Conservation (phyloP, 2,888 invertebrate species). For the Tricholauxania praeusta region DNA sequence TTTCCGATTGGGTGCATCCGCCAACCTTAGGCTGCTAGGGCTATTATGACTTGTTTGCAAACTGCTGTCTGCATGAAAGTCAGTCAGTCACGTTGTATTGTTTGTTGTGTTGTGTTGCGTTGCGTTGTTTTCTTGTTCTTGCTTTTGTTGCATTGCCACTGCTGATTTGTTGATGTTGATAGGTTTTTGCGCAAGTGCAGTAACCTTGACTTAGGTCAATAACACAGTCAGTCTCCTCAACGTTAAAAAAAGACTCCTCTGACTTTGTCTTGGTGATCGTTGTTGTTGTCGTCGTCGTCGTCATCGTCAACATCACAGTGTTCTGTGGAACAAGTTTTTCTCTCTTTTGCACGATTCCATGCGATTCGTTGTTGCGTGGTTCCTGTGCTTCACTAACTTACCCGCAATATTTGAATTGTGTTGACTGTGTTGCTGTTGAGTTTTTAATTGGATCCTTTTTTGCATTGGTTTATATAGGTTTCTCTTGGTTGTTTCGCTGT, state of each 20-base stretch:
- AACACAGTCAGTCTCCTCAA: conserved; percentile 48
- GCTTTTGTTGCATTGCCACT: background rate
- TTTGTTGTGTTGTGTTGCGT: background rate
- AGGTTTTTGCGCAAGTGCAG: conserved; percentile 56
- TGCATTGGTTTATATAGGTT: background rate
- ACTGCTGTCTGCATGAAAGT: conserved; percentile 1
- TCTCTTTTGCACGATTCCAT: background rate
- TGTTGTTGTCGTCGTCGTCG: background rate
- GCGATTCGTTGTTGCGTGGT: conserved; percentile 22
- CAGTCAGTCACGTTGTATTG: no score
- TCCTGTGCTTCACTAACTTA: conserved; percentile 23
- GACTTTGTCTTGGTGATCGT: conserved; percentile 7
- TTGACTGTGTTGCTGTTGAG: background rate
- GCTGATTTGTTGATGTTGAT: background rate
- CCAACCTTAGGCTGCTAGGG: conserved; percentile 38
- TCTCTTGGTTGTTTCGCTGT: background rate
- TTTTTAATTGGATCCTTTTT: conserved; percentile 15
- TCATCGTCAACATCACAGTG: background rate
- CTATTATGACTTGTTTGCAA: conserved; percentile 24
- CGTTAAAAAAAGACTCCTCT: background rate
- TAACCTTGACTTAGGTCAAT: conserved; percentile 67
- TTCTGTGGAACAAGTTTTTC: conserved; percentile 11
- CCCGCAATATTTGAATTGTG: background rate
- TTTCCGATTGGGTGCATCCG: background rate
- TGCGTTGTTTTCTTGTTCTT: background rate